Percentiles rank a stretch among this genome's conserved stretches.
Evolutionary conservation across 2,797 vertebrate genomes (phyloP).

Genomic region (Poeciliopsis paucimaculata): DNA sequence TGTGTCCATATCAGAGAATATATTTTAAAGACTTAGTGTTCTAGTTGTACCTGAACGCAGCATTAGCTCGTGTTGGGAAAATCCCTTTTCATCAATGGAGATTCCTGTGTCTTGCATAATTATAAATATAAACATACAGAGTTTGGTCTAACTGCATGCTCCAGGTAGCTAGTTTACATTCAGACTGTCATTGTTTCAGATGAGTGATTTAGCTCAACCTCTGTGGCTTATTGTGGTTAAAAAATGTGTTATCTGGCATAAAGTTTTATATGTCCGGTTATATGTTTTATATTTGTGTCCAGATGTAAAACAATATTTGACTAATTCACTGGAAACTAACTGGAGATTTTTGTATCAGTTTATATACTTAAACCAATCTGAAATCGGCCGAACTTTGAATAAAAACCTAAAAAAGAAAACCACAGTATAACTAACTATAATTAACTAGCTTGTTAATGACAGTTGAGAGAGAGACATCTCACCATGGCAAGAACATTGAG

Average conservation of each 20-base stretch:
- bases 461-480: conserved; percentile 52
- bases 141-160: neutral
- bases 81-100: neutral
- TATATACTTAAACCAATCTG: neutral
- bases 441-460: neutral
- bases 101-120: neutral
- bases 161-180: neutral
- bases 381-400: neutral
- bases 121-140: neutral
- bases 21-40: neutral
- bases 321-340: neutral
- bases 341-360: neutral
- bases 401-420: neutral
- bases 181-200: neutral
- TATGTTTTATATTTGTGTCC: neutral
- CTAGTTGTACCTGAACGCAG: neutral
- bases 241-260: neutral
- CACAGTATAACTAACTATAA: neutral
- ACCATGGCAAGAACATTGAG: conserved; percentile 97
- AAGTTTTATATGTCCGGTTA: neutral
- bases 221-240: neutral
- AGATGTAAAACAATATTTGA: neutral
- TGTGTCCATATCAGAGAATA: neutral
- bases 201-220: neutral
- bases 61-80: neutral